Conservation (phyloP, 92 coral and sea anemone species). For the Porites cylindrica region DNA sequence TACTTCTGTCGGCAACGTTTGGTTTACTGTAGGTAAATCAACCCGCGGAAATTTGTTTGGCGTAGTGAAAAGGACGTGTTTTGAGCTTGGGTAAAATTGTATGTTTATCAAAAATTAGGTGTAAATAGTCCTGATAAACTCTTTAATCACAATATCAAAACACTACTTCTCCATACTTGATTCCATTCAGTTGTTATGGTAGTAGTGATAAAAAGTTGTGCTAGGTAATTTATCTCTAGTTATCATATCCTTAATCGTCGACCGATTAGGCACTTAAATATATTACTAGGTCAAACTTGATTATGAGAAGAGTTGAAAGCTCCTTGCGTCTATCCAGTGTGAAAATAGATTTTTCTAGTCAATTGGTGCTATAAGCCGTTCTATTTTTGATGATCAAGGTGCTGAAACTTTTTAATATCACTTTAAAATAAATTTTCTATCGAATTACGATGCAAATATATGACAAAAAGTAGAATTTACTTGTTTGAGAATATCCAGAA, state of each 20-base stretch:
- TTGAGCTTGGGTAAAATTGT: background rate
- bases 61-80: background rate
- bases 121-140: background rate
- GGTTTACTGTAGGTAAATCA: background rate
- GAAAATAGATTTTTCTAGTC: background rate
- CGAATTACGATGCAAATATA: conserved; percentile 7
- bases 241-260: too few species aligned
- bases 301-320: background rate
- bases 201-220: too few species aligned
- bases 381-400: conserved; percentile 19
- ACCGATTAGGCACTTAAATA: too few species aligned
- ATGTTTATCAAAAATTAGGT: background rate
- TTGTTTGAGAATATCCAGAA: conserved; percentile 24
- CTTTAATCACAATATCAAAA: too few species aligned
- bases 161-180: too few species aligned
- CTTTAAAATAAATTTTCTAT: background rate
- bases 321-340: background rate
- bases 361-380: background rate
- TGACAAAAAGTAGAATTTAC: background rate
- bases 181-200: too few species aligned
- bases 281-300: too few species aligned
- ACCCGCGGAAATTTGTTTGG: background rate
- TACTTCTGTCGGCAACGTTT: background rate
- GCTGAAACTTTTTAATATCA: background rate
- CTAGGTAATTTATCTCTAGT: too few species aligned